Conservation (phyloP, 2,888 invertebrate genomes). For the Hypomecis punctinalis region DNA sequence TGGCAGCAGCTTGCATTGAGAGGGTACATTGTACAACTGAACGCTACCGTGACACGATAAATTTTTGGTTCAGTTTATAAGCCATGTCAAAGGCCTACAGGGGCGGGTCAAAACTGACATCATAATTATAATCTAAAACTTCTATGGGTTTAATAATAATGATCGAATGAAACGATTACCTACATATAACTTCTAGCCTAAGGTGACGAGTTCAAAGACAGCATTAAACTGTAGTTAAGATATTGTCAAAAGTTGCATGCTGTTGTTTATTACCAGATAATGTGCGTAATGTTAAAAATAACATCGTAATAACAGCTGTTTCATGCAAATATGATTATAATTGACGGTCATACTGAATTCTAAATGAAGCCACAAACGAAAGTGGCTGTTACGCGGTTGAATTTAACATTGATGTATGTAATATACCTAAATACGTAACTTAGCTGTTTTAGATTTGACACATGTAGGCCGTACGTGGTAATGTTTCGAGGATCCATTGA, state of each 20-base stretch:
- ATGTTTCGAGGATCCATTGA: no score
- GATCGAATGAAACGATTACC: no score
- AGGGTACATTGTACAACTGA: no score
- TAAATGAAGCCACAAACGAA: constrained; percentile 33
- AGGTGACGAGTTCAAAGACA: constrained; percentile 1
- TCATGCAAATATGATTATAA: constrained; percentile 68
- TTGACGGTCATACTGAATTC: constrained; percentile 47
- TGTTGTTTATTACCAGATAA: constrained; percentile 28
- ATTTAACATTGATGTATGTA: constrained; percentile 34
- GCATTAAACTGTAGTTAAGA: constrained; percentile 3
- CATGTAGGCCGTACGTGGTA: constrained; percentile 34
- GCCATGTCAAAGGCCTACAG: no score
- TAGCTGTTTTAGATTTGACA: constrained; percentile 36
- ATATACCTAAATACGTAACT: constrained; percentile 36
- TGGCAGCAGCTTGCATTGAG: no score
- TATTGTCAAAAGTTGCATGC: constrained; percentile 27
- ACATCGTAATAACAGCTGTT: constrained; percentile 50
- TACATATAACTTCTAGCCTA: neutral
- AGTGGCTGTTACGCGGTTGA: constrained; percentile 21
- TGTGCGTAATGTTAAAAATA: constrained; percentile 45
- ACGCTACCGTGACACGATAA: no score
- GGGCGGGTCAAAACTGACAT: no score
- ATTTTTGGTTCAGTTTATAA: no score
- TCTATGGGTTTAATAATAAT: no score
- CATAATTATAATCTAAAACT: no score